A percentile compares a stretch with the other conserved stretches of the same genome.
These are phyloP conservation scores for Thelaira solivaga DNA, from an alignment of 2,888 invertebrate genomes.

Conservation along the genomic window DNA sequence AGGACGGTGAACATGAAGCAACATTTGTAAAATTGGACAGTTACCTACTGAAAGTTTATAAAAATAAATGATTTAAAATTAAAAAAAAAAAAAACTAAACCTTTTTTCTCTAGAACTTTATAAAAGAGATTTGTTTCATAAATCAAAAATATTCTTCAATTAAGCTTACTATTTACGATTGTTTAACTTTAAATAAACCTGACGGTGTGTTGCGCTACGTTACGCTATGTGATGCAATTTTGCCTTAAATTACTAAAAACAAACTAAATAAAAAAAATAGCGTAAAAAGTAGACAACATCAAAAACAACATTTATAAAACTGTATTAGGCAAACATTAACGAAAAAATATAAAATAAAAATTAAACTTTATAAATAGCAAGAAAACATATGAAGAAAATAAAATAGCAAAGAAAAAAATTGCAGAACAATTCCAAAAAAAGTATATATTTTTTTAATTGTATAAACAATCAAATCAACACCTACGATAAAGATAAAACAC, in stretches of 20 bases:
- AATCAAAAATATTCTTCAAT: too few species aligned
- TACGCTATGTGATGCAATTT: not conserved
- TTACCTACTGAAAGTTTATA: too few species aligned
- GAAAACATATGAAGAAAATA: constrained; percentile 19
- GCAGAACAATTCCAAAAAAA: constrained; percentile 15
- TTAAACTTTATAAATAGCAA: constrained; percentile 31
- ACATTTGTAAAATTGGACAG: too few species aligned
- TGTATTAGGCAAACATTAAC: constrained; percentile 44
- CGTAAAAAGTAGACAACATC: constrained; percentile 44
- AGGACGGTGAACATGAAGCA: too few species aligned
- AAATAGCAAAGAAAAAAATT: constrained; percentile 6
- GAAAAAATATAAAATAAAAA: constrained; percentile 5
- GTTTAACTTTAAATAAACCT: not conserved
- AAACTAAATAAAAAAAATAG: constrained; percentile 4
- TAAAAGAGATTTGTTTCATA: too few species aligned
- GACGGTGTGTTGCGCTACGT: not conserved
- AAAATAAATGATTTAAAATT: too few species aligned
- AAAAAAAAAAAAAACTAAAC: too few species aligned
- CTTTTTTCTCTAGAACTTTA: too few species aligned
- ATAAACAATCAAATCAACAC: constrained; percentile 33
- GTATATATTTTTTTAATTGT: constrained; percentile 24
- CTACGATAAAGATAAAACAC: constrained; percentile 39
- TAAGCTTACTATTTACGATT: too few species aligned
- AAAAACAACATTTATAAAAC: constrained; percentile 56
- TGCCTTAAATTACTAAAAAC: not conserved